Evolutionary conservation across 1,140 invertebrate genomes (phyloP), one percentile per base, ranked within the genome.

Genomic region (Argopecten irradians): DNA sequence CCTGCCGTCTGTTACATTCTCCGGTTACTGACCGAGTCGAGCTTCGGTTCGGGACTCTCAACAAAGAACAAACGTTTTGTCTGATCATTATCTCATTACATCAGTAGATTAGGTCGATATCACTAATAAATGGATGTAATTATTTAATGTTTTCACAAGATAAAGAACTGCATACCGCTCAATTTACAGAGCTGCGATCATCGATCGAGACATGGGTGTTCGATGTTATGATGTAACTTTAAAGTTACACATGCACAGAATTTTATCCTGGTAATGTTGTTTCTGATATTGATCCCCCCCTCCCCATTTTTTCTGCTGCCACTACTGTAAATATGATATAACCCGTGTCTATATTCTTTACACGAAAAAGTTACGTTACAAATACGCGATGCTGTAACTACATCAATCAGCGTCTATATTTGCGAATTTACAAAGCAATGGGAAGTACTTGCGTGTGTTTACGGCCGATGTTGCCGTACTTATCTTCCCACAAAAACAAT

Each of bases 81-180:
- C 28, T n/a, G n/a, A 71, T 71, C 55, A 28, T 71, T 2, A 71
- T 71, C 55, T 16, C 8, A 3, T 71, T 28, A 5, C 5, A 71
- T 71, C 55, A 71, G 55, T 5, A 71, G 22, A 71, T 71, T n/a
- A 71, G 28, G 55, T 71, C 55, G 11, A 71, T 71, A 71, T 71
- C 1, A 28, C 5, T n/a, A 28, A 28, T 71, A 5, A 71, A 71
- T 71, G 55, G 55, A 28, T 71, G 55, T 71, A 71, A 71, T 71
- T 71, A 71, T 71, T 71, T 71, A 71, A 71, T 71, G 55, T 71
- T 71, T 71, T 71, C n/a, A 71, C n/a, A 71, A 71, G n/a, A 71
- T 71, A 71, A 71, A 28, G 55, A n/a, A 71, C 22, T 28, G 22
- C 0, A 11, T 71, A 7, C 55, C 55, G 55, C 28, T n/a, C 55